Evolutionary conservation across 2,113 vertebrate genomes (phyloP).

Genomic region (Nothoprocta perdicaria): DNA sequence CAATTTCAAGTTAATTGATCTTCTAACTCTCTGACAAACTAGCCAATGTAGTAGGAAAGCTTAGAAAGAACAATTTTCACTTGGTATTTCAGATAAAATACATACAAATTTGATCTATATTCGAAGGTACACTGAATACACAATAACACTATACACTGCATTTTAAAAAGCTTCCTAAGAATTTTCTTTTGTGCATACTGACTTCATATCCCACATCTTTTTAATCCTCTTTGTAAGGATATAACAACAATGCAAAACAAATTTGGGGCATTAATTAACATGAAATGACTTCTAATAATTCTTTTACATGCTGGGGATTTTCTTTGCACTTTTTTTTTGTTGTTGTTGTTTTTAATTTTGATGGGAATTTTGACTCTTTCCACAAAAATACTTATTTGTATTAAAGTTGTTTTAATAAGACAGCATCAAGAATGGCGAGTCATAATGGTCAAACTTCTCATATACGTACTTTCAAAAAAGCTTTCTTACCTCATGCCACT

Average conservation of each 20-base stretch:
- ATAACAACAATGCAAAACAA: not conserved
- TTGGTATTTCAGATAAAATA: not conserved
- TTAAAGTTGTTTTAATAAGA: not conserved
- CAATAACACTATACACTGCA: not conserved
- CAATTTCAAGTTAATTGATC: not conserved
- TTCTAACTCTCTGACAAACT: not conserved
- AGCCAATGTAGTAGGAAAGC: not conserved
- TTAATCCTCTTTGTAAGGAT: not conserved
- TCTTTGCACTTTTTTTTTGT: not conserved
- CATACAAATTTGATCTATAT: not conserved
- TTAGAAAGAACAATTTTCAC: not conserved
- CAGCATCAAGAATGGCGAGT: not conserved
- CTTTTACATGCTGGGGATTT: not conserved
- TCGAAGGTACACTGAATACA: not conserved
- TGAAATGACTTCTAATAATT: not conserved
- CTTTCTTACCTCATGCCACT: constrained; percentile 89
- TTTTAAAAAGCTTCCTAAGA: not conserved
- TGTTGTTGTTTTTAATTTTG: too few relatives aligned
- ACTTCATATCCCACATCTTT: not conserved
- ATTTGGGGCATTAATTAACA: not conserved
- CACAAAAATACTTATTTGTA: too few relatives aligned
- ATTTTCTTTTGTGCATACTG: not conserved
- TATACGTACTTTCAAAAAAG: not conserved
- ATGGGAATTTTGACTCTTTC: too few relatives aligned
- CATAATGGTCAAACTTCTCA: not conserved